Percentiles rank a stretch among this genome's conserved stretches.
Evolutionary conservation across 2,888 invertebrate species (phyloP).

Genomic region (Panzeria rudis): DNA sequence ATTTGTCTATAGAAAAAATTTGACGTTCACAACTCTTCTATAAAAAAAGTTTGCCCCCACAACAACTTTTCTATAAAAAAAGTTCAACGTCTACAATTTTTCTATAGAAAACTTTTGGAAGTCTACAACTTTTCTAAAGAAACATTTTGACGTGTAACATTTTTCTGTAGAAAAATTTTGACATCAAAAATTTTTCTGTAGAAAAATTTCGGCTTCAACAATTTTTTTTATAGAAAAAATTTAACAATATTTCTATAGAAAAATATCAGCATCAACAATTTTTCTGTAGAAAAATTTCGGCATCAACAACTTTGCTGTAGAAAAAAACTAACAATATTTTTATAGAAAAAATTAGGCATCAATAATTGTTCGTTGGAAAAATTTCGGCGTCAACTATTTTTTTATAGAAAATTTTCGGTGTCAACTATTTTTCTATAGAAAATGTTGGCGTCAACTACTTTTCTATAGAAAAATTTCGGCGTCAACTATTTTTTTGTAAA

Average conservation of each 20-base stretch:
- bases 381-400: no score
- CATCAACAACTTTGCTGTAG: no score
- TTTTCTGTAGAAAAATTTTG: neutral
- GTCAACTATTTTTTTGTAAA: no score
- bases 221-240: slow-evolving; percentile 3
- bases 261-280: neutral
- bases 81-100: neutral
- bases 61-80: neutral
- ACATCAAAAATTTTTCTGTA: neutral
- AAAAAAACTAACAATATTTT: neutral
- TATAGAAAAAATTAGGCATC: neutral
- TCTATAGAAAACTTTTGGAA: neutral
- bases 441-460: neutral
- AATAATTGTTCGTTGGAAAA: no score
- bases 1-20: neutral
- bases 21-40: neutral
- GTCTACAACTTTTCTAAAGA: neutral
- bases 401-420: no score
- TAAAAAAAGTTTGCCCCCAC: neutral
- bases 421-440: no score
- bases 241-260: no score
- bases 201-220: neutral
- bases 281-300: slow-evolving; percentile 3
- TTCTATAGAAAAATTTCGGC: neutral
- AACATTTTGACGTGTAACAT: no score